Evolutionary conservation across 2,888 invertebrate genomes (phyloP), one percentile per base, ranked within the genome.

Genomic region (Brachyptera putata): DNA sequence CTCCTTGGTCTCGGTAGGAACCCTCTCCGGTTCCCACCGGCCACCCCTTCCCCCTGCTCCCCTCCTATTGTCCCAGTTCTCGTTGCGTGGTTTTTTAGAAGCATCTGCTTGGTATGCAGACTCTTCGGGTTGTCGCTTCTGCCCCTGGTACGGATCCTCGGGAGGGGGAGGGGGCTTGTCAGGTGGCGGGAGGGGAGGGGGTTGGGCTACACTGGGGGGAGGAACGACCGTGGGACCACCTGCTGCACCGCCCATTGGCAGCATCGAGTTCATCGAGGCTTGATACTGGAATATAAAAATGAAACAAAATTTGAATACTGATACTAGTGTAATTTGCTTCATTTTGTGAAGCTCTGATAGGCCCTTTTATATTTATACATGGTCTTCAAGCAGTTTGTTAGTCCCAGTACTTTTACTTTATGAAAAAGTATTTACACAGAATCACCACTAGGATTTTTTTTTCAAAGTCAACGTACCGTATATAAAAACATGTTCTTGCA

Each of bases 231-330:
- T n/a, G 13, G 48, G 34, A 11, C 50, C 18, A 1, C n/a, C n/a
- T n/a, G n/a, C n/a, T n/a, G 49, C 46, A 1, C 70, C 43, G 0
- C 66, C 60, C 36, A 71, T 69, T 1, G 70, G 64, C 1, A 65
- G 64, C 1, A 80, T 16, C 63, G 74, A 71, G 67, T 84, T 85
- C 46, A 71, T 70, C 1, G 80, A 36, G 26, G 81, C 72, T 18
- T 74, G 68, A 0, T 64, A 64, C 64, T 62, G 56, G 4, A 59
- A 58, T 5, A n/a, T n/a, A n/a, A 16, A 22, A 59, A 49, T 43
- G 13, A 4, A 30, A 30, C 30, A 14, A 9, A 9, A 4, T 36
- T 43, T 49, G 5, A 49, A n/a, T n/a, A n/a, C n/a, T n/a, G n/a
- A n/a, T n/a, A n/a, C n/a, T n/a, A n/a, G n/a, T n/a, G 11, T 30